Evolutionary conservation across 2,797 vertebrate genomes (phyloP).

Genomic region (Myotis daubentonii): DNA sequence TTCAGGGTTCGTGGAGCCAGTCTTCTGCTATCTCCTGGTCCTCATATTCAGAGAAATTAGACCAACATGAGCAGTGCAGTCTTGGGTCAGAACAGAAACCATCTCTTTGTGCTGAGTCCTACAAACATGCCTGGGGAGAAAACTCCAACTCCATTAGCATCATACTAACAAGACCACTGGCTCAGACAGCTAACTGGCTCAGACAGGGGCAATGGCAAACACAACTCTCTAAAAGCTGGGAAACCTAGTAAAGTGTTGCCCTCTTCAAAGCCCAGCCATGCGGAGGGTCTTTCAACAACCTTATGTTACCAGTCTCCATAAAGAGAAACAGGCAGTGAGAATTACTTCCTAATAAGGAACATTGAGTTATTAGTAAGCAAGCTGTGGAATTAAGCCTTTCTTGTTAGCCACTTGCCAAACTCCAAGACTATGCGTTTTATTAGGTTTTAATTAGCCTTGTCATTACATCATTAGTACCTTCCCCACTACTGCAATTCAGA

Average conservation of each 20-base stretch:
- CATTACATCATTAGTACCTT: conserved; percentile 41
- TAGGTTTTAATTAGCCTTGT: conserved; percentile 61
- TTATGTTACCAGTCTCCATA: conserved; percentile 68
- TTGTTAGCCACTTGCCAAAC: conserved; percentile 58
- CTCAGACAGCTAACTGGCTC: conserved; percentile 23
- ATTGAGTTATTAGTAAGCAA: conserved; percentile 47
- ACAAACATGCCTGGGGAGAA: conserved; percentile 18
- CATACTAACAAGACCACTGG: conserved; percentile 44
- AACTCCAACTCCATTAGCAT: conserved; percentile 52
- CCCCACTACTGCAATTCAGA: not conserved
- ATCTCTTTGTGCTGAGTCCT: not conserved
- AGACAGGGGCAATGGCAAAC: not conserved
- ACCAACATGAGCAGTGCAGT: not conserved
- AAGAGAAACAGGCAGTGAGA: conserved; percentile 71
- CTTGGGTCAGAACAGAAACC: conserved; percentile 8
- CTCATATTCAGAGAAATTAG: conserved; percentile 15
- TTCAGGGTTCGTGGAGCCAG: not conserved
- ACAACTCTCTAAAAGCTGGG: not conserved
- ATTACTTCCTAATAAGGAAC: conserved; percentile 63
- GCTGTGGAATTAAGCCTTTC: conserved; percentile 45
- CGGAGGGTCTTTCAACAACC: conserved; percentile 65
- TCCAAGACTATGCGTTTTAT: conserved; percentile 37
- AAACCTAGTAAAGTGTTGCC: conserved; percentile 32
- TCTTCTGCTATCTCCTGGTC: not conserved
- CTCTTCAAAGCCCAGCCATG: conserved; percentile 67